Conservation (phyloP, 2,113 vertebrate genomes). For the Rissa tridactyla region DNA sequence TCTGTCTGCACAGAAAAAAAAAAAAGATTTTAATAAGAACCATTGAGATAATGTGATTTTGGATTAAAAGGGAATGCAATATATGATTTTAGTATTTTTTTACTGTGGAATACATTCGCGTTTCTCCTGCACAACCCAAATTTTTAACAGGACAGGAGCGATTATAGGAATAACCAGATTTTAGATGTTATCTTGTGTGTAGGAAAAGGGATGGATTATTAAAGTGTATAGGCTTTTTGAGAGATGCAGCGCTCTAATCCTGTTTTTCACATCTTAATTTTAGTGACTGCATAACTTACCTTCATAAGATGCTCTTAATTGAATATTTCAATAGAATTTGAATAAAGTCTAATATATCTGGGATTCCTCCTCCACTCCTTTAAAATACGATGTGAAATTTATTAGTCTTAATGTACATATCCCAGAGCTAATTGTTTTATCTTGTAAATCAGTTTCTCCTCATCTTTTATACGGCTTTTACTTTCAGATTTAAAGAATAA, state of each 20-base stretch:
- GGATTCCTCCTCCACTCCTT: conserved; percentile 40
- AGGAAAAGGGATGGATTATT: conserved; percentile 2
- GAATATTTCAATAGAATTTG: conserved; percentile 41
- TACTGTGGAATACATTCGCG: neutral
- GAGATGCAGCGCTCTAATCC: neutral
- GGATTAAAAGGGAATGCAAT: neutral
- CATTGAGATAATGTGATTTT: neutral
- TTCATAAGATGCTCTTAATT: conserved; percentile 32
- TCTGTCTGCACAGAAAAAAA: neutral
- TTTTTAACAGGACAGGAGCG: neutral
- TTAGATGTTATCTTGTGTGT: neutral
- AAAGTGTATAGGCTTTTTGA: neutral
- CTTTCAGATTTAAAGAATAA: conserved; percentile 24
- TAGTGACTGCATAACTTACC: conserved; percentile 28
- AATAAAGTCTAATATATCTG: conserved; percentile 26
- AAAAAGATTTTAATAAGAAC: neutral
- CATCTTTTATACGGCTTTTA: conserved; percentile 11
- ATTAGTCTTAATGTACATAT: conserved; percentile 56
- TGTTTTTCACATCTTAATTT: conserved; percentile 43
- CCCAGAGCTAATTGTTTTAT: conserved; percentile 58
- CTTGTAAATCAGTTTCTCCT: conserved; percentile 33
- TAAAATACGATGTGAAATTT: conserved; percentile 44
- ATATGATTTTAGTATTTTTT: neutral
- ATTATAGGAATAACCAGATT: conserved; percentile 11
- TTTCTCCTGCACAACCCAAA: neutral